Percentiles rank a stretch among this genome's conserved stretches.
Evolutionary conservation across 2,888 invertebrate genomes (phyloP).

Genomic region (Andrena haemorrhoa): DNA sequence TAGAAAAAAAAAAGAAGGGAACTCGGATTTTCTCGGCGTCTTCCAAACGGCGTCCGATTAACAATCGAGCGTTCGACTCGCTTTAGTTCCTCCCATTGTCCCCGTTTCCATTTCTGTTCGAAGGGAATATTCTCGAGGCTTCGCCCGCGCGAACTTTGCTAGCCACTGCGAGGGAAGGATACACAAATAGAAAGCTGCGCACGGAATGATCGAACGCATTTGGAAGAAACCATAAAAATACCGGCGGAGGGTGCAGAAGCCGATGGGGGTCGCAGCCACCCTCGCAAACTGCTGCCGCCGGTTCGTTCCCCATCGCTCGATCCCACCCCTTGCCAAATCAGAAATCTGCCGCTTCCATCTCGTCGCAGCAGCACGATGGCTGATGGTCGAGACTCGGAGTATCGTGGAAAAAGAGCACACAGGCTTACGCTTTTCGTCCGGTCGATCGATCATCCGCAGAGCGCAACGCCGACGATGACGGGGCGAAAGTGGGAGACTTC

Average conservation of each 20-base stretch:
- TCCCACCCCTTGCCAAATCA: conserved; percentile 78
- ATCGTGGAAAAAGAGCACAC: conserved; percentile 35
- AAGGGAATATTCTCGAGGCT: neutral
- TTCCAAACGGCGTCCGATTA: too few relatives aligned
- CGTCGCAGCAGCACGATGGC: conserved; percentile 38
- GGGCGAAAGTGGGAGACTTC: neutral
- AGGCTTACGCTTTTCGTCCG: conserved; percentile 9
- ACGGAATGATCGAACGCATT: conserved; percentile 51
- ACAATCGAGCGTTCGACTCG: too few relatives aligned
- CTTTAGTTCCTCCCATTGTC: too few relatives aligned
- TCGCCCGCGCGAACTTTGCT: neutral
- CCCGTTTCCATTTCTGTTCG: too few relatives aligned
- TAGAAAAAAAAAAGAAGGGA: neutral
- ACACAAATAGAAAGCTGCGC: conserved; percentile 30
- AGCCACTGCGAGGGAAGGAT: neutral
- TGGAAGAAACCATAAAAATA: conserved; percentile 65
- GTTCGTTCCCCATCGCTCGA: conserved; percentile 56
- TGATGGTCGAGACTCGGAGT: conserved; percentile 3
- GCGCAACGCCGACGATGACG: conserved; percentile 12
- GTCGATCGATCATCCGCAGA: conserved; percentile 51
- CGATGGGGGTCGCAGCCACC: conserved; percentile 71
- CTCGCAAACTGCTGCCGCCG: conserved; percentile 66
- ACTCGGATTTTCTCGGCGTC: neutral
- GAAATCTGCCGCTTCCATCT: conserved; percentile 73
- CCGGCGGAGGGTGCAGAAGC: conserved; percentile 40